Conservation (phyloP, 1,140 invertebrate genomes). For the Caenorhabditis remanei region DNA sequence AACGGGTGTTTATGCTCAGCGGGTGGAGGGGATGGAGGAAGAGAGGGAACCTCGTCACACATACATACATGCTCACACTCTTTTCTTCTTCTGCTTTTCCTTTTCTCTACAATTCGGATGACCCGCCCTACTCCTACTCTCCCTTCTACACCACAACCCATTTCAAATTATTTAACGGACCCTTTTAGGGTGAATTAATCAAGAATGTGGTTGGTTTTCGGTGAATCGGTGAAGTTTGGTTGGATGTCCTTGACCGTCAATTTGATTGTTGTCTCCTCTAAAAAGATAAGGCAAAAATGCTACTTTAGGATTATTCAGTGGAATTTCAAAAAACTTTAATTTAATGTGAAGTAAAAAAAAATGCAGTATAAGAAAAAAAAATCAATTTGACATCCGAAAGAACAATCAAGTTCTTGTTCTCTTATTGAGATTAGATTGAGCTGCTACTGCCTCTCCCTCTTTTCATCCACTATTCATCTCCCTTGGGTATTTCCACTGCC, state of each 20-base stretch:
- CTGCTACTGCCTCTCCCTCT: neutral
- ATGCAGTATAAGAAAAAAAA: neutral
- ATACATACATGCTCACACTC: constrained; percentile 51
- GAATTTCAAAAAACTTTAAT: no score
- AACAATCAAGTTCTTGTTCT: constrained; percentile 36
- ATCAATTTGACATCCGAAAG: neutral
- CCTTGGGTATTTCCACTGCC: constrained; percentile 48
- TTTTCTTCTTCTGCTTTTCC: constrained; percentile 38
- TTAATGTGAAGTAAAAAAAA: no score
- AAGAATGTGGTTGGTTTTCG: no score
- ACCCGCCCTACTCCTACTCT: neutral
- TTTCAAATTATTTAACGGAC: neutral
- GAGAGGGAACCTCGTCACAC: constrained; percentile 51
- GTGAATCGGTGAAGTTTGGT: no score
- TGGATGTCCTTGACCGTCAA: no score
- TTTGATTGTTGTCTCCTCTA: no score
- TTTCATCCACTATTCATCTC: constrained; percentile 52
- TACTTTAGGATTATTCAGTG: no score
- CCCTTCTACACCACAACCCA: neutral
- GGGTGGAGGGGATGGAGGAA: neutral
- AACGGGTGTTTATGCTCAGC: constrained; percentile 48
- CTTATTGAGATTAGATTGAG: constrained; percentile 54
- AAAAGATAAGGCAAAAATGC: no score
- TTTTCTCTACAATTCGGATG: constrained; percentile 53
- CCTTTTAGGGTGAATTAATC: neutral